phyloP scores from a whole-genome alignment of 2,113 vertebrate genomes.

The Nematolebias whitei region DNA sequence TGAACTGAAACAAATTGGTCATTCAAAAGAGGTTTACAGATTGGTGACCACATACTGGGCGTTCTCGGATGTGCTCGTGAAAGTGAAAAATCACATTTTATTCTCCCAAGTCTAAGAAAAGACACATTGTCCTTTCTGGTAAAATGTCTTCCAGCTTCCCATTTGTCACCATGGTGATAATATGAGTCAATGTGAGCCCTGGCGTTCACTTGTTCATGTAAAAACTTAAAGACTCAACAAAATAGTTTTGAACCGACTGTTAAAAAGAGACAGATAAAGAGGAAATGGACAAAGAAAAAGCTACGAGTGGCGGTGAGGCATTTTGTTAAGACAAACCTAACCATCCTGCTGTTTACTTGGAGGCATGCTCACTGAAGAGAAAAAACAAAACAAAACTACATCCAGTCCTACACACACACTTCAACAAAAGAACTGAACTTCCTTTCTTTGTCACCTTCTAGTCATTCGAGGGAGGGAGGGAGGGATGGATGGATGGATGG shows the following conservation, averaged over 20 bases:
- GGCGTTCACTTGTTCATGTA: slow-evolving; percentile 8
- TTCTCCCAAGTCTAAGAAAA: slow-evolving; percentile 33
- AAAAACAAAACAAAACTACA: background rate
- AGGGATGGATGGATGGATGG: too few relatives aligned
- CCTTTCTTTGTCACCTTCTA: background rate
- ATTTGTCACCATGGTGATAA: slow-evolving; percentile 60
- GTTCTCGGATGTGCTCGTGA: slow-evolving; percentile 20
- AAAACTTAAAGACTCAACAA: background rate
- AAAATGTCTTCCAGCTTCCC: slow-evolving; percentile 21
- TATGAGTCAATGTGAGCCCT: slow-evolving; percentile 33
- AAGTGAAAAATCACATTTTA: slow-evolving; percentile 47
- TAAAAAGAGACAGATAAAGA: background rate
- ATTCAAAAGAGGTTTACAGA: slow-evolving; percentile 37
- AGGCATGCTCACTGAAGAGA: background rate
- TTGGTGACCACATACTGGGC: slow-evolving; percentile 29
- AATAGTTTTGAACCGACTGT: background rate
- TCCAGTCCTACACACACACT: too few relatives aligned
- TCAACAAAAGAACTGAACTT: background rate
- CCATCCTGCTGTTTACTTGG: background rate
- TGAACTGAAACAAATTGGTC: slow-evolving; percentile 6
- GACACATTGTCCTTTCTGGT: slow-evolving; percentile 30
- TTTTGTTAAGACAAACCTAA: background rate
- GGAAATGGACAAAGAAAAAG: background rate
- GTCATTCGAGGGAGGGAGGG: too few relatives aligned
- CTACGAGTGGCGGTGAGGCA: background rate